Percentiles rank a stretch among this genome's conserved stretches.
These are phyloP conservation scores for Drosophila pullipes DNA, from an alignment of 2,888 invertebrate species.

Conservation along the genomic window DNA sequence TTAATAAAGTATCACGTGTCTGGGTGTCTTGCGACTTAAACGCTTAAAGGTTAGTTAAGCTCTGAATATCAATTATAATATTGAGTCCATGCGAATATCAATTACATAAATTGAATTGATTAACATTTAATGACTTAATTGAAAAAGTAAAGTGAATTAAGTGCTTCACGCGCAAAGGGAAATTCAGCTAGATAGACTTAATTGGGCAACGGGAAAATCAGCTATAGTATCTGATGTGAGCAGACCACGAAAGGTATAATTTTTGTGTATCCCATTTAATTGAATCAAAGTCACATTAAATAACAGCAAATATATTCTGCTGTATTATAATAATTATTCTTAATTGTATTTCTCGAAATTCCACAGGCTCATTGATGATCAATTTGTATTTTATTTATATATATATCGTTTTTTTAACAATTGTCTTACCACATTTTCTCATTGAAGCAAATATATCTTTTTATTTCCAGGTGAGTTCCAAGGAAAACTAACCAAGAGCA, in stretches of 20 bases:
- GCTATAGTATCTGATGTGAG: background rate
- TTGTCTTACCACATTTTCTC: background rate
- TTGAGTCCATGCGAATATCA: slow-evolving; percentile 31
- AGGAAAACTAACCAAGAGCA: background rate
- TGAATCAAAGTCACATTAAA: background rate
- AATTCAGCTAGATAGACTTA: background rate
- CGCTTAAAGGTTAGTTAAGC: slow-evolving; percentile 17
- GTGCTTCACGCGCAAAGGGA: background rate
- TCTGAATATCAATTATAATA: slow-evolving; percentile 15
- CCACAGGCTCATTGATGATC: background rate
- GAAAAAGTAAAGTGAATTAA: slow-evolving; percentile 6
- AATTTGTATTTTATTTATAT: background rate
- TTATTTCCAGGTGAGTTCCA: slow-evolving; percentile 65
- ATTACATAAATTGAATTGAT: slow-evolving; percentile 61
- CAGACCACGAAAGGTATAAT: too few species aligned
- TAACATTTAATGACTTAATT: slow-evolving; percentile 53
- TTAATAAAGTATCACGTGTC: slow-evolving; percentile 43
- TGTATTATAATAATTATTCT: background rate
- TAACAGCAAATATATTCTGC: background rate
- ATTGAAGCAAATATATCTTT: slow-evolving; percentile 2
- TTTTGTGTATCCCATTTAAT: background rate
- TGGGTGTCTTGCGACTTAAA: background rate
- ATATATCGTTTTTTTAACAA: background rate
- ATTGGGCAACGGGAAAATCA: background rate
- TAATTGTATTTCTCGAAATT: background rate